Base-by-base conservation (phyloP, 2,888 invertebrate species). In the Anarsia innoxiella region DNA sequence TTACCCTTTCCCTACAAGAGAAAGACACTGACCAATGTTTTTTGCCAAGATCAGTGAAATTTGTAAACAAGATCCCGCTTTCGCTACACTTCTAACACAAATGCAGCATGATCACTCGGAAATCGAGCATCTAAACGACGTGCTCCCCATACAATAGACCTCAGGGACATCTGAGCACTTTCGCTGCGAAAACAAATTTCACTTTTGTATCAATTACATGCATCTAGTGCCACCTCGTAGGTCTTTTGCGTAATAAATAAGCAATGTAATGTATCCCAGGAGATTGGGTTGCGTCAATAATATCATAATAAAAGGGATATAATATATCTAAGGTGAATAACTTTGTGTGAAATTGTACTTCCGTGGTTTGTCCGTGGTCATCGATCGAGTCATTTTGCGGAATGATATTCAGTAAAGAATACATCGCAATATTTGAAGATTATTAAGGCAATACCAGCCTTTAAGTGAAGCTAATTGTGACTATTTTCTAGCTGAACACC, bases 121-220 rank as follows among this genome's bases (percentile, higher is more conserved):
- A 68, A 67, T 65, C 50, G 47, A 60, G 52, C 46, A 60, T 61
- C 46, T 50, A 65, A 69, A 60, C 69, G 62, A 77, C 80, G 82
- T 78, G 82, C 58, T 56, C 46, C 48, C 56, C 71, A 78, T 79
- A 75, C 71, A 78, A 78, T 75, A 54, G 62, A 57, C 66, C 51
- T 56, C 45, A 59, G 73, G 65, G 70, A 65, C 66, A 61, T 47
- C 56, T 57, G 44, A 62, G 45, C 64, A 83, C 83, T 83, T 83
- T 83, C 83, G 72, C 83, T 80, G 50, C 69, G 3, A 19, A 8
- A 58, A 63, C 59, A 59, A 75, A 73, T 83, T 82, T 80, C 82
- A 82, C 80, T 79, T 79, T 79, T 80, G 57, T 52, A 66, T 66
- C 52, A 47, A 63, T 63, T 59, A 56, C 59, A 32, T 54, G 59